Percentiles rank a stretch among this genome's conserved stretches.
phyloP scores from a whole-genome alignment of 1,140 invertebrate species.

The Polypedilum vanderplanki region DNA sequence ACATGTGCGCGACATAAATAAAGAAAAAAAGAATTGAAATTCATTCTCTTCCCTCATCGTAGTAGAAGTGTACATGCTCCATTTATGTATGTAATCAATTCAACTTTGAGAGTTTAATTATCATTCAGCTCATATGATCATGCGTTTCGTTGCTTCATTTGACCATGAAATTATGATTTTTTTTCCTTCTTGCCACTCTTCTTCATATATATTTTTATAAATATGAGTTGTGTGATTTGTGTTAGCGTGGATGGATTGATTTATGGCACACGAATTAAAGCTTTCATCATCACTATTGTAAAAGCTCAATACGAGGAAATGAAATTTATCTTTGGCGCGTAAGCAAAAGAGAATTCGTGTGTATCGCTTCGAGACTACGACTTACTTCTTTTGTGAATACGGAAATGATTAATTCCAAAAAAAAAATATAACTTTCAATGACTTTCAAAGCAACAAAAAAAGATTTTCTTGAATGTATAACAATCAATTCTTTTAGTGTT shows the following conservation, averaged over 20 bases:
- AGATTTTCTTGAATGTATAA: slow-evolving; percentile 26
- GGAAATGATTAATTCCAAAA: slow-evolving; percentile 26
- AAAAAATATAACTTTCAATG: slow-evolving; percentile 27
- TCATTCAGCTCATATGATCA: not conserved
- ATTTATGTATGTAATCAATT: slow-evolving; percentile 19
- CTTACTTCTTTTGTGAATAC: not conserved
- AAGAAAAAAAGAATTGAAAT: not conserved
- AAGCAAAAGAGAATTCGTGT: not conserved
- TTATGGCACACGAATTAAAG: not conserved
- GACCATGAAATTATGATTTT: not conserved
- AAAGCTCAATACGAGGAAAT: not conserved
- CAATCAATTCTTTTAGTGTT: not conserved
- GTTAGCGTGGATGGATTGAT: not conserved
- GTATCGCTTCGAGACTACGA: not conserved
- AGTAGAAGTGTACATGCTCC: not conserved
- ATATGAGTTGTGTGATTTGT: too few species aligned
- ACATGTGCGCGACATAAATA: slow-evolving; percentile 3
- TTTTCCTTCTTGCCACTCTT: not conserved
- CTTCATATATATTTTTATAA: too few species aligned
- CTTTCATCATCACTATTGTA: not conserved
- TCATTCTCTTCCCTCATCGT: not conserved
- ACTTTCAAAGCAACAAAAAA: slow-evolving; percentile 24
- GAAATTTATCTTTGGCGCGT: not conserved
- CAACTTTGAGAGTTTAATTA: slow-evolving; percentile 13
- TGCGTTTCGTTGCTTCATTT: not conserved